Base-by-base conservation (phyloP, 2,113 vertebrate genomes). In the Sitta europaea region DNA sequence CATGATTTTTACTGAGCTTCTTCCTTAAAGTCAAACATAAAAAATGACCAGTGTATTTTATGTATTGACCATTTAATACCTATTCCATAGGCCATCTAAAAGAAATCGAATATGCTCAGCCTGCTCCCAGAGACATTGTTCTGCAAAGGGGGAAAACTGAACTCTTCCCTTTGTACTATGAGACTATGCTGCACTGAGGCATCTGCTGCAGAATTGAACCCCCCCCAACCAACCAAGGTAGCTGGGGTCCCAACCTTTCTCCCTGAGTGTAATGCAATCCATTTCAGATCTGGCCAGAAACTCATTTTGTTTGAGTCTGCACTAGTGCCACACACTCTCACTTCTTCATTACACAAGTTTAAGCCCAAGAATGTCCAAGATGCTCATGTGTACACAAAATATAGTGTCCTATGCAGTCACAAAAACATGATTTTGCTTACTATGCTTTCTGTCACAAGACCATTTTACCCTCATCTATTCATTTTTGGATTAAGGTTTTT, bases 31-130 rank as follows among this genome's bases (percentile, higher is more conserved):
- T 10, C 47, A 72, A 59, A 53, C 33, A 38, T 42, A 88, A 86
- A 82, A 77, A 82, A 70, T 10, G n/a, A 42, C 1, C 1, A 21
- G 35, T 68, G 16, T 22, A 35, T 61, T 72, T 88, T 48, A 50
- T 23, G n/a, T 68, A 93, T 85, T 82, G 77, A 72, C 70, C 53
- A 53, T 85, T 85, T 82, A 75, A 75, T 27, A 93, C 53, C 66
- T 88, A 45, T 79, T 57, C 54, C 54, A 50, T 21, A 74, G 72
- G 58, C 36, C 79, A 63, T 55, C 57, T 71, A 35, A 61, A 92
- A 88, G 78, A 93, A 94, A 79, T 11, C 8, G 50, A 70, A 45
- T 73, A 90, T 38, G 50, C 36, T 68, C 74, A 75, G 42, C 23
- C 62, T 82, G 42, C 25, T 88, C 61, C 71, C 67, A 38, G 82